Conservation (phyloP, 2,797 vertebrate genomes). For the Muraenolepis orangiensis region DNA sequence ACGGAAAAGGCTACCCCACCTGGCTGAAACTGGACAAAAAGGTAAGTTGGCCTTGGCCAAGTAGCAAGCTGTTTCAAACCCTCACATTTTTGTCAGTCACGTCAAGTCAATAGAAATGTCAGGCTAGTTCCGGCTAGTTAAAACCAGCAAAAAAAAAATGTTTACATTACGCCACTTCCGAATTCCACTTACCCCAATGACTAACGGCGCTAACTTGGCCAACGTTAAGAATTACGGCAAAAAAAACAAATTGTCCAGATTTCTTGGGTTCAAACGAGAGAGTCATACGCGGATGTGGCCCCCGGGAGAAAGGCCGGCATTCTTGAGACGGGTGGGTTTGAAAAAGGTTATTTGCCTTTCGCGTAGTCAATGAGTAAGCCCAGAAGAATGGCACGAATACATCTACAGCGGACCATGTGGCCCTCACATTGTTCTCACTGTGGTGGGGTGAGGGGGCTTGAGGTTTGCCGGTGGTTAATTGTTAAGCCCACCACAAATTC, state of each 20-base stretch:
- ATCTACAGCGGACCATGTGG: too few relatives aligned
- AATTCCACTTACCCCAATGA: not conserved
- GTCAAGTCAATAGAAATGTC: not conserved
- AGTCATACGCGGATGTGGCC: conserved; percentile 19
- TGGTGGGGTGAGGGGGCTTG: too few relatives aligned
- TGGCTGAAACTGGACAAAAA: conserved; percentile 99
- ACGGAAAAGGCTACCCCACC: conserved; percentile 87
- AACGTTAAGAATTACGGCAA: not conserved
- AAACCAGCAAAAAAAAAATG: not conserved
- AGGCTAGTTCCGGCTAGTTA: not conserved
- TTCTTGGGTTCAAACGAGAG: conserved; percentile 7
- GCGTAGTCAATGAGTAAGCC: conserved; percentile 53
- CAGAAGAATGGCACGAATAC: conserved; percentile 10
- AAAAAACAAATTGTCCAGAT: not conserved
- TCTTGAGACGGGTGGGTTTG: conserved; percentile 20
- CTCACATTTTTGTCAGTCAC: not conserved
- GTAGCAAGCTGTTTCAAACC: too few relatives aligned
- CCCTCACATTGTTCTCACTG: too few relatives aligned
- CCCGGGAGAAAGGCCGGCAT: conserved; percentile 37
- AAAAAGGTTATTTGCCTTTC: conserved; percentile 47
- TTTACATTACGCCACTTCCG: not conserved
- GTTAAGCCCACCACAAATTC: conserved; percentile 16
- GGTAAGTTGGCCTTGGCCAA: conserved; percentile 67
- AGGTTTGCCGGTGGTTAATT: conserved; percentile 3
- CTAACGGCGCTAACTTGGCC: not conserved